Evolutionary conservation across 2,113 vertebrate genomes (phyloP).

Genomic region (Scytalopus superciliaris): DNA sequence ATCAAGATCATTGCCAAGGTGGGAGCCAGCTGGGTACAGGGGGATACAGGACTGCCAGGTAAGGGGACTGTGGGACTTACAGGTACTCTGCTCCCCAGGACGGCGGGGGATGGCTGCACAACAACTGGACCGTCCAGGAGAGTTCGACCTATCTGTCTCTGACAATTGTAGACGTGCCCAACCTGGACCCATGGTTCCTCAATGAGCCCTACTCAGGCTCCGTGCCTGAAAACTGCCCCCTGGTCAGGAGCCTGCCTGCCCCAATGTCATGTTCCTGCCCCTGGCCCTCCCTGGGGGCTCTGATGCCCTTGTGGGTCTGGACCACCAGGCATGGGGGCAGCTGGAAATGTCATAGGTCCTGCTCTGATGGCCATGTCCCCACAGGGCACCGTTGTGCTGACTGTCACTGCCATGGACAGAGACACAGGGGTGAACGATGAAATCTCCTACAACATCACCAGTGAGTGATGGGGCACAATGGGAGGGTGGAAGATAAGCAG

Average conservation of each 20-base stretch:
- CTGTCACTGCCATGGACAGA: not conserved
- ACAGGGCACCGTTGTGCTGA: slow-evolving; percentile 41
- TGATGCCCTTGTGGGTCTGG: rapidly evolving
- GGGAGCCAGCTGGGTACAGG: too few species aligned
- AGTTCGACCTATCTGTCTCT: slow-evolving; percentile 20
- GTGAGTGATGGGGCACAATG: not conserved
- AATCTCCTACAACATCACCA: slow-evolving; percentile 35
- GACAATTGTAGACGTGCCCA: not conserved
- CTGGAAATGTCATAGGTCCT: not conserved
- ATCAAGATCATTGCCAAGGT: slow-evolving; percentile 37
- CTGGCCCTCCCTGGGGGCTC: not conserved
- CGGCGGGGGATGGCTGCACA: not conserved
- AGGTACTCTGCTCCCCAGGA: slow-evolving; percentile 7
- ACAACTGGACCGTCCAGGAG: not conserved
- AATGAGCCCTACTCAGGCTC: not conserved
- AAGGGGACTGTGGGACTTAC: not conserved
- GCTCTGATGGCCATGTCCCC: not conserved
- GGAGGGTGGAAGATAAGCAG: not conserved
- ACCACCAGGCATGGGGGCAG: not conserved
- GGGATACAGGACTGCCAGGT: not conserved
- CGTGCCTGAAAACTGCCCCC: not conserved
- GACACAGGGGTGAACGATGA: slow-evolving; percentile 43
- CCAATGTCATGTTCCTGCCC: not conserved
- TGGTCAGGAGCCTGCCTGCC: not conserved
- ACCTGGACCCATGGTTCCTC: slow-evolving; percentile 43